A percentile compares a stretch with the other conserved stretches of the same genome.
Conservation (phyloP, 1,140 invertebrate species). For the Zaprionus lachaisei region DNA sequence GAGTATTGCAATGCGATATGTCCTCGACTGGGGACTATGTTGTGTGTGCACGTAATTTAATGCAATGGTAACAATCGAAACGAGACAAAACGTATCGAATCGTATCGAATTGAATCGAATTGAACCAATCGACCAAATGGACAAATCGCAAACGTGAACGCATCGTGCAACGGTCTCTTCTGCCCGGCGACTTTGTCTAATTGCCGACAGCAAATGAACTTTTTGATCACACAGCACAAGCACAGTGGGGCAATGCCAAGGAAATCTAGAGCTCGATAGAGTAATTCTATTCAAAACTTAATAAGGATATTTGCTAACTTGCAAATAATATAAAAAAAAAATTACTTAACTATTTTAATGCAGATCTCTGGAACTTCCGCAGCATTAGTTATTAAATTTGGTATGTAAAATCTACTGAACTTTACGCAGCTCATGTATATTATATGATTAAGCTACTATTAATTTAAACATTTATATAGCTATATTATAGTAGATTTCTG, state of each 20-base stretch:
- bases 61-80: conserved; percentile 67
- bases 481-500: no score
- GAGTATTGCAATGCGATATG: conserved; percentile 55
- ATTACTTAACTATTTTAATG: no score
- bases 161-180: conserved; percentile 7
- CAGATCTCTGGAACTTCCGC: no score
- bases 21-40: conserved; percentile 5
- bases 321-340: no score
- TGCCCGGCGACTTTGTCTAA: conserved; percentile 10
- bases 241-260: not conserved
- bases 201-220: conserved; percentile 22
- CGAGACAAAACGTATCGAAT: conserved; percentile 38
- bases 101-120: not conserved
- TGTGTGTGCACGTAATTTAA: conserved; percentile 59
- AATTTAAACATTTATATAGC: no score
- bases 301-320: no score
- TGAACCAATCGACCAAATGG: conserved; percentile 4
- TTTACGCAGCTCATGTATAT: no score
- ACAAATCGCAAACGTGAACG: conserved; percentile 22
- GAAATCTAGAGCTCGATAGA: not conserved
- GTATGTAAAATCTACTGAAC: no score
- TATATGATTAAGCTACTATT: no score
- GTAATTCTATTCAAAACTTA: no score
- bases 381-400: no score
- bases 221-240: not conserved